phyloP scores from a whole-genome alignment of 2,113 vertebrate genomes.

The Cisticola juncidis region DNA sequence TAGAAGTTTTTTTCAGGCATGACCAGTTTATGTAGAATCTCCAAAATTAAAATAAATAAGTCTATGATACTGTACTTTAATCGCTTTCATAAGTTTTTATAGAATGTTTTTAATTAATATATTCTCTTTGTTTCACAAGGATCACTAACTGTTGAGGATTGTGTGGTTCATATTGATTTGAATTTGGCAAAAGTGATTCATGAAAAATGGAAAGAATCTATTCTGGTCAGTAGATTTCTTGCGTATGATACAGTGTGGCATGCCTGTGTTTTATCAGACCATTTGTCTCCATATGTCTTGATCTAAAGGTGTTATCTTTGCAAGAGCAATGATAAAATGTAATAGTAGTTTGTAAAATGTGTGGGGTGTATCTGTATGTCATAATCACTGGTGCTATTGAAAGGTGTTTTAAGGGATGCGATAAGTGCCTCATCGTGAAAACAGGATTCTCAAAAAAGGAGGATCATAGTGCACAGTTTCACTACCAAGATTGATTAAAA shows the following conservation, averaged over 20 bases:
- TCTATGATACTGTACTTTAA: background rate
- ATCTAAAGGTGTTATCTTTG: background rate
- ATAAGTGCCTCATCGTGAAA: background rate
- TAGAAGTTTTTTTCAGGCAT: background rate
- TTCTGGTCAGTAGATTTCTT: constrained; percentile 82
- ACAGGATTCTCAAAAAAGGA: background rate
- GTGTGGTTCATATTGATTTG: constrained; percentile 91
- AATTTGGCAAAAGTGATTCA: constrained; percentile 91
- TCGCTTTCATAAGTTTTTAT: background rate
- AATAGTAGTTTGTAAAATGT: background rate
- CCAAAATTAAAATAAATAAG: background rate
- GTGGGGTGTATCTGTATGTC: background rate
- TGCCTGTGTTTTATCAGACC: background rate
- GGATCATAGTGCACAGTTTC: background rate
- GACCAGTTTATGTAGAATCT: background rate
- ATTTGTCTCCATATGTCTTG: background rate
- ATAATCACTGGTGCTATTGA: background rate
- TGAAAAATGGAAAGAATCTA: constrained; percentile 95
- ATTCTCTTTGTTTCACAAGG: constrained; percentile 71
- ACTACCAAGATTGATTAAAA: background rate
- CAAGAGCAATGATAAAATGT: background rate
- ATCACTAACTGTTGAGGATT: constrained; percentile 85
- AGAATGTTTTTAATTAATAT: background rate
- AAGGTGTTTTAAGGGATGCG: background rate
- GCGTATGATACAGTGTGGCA: background rate